Evolutionary conservation across 2,113 vertebrate genomes (phyloP).

Genomic region (Marmota flaviventris): DNA sequence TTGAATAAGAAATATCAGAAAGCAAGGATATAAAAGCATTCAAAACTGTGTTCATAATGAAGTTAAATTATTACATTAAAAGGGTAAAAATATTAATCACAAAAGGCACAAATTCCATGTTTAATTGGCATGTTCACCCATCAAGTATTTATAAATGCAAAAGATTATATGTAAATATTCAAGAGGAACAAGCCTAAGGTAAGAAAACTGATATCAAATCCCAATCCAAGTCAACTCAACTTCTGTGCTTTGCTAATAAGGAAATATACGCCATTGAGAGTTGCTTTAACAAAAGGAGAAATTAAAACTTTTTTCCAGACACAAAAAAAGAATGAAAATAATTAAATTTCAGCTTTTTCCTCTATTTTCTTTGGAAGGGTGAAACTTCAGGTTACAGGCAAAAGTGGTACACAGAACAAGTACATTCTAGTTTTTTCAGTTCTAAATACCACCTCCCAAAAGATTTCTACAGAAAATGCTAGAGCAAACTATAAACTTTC

Average conservation of each 20-base stretch:
- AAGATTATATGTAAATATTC: constrained; percentile 5
- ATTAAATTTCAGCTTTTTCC: constrained; percentile 59
- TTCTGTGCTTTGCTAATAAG: constrained; percentile 17
- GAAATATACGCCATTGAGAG: background rate
- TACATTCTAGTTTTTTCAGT: constrained; percentile 66
- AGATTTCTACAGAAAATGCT: constrained; percentile 72
- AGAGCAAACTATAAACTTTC: constrained; percentile 62
- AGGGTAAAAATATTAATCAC: constrained; percentile 29
- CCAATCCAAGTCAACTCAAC: background rate
- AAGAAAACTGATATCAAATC: constrained; percentile 51
- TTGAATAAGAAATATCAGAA: constrained; percentile 14
- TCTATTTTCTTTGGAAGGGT: constrained; percentile 59
- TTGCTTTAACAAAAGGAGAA: constrained; percentile 63
- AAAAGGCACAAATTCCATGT: background rate
- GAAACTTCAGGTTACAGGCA: constrained; percentile 54
- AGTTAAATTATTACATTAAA: constrained; percentile 19
- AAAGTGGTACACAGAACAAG: constrained; percentile 75
- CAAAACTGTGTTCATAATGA: background rate
- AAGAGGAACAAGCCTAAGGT: background rate
- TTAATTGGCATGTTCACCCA: background rate
- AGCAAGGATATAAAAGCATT: constrained; percentile 50
- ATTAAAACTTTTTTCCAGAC: constrained; percentile 67
- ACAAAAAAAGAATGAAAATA: constrained; percentile 70
- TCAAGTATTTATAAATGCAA: background rate
- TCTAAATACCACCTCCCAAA: constrained; percentile 64